Percentiles rank a stretch among this genome's conserved stretches.
These are phyloP conservation scores for Phoenicopterus ruber DNA, from an alignment of 2,113 vertebrate genomes.

Conservation along the genomic window DNA sequence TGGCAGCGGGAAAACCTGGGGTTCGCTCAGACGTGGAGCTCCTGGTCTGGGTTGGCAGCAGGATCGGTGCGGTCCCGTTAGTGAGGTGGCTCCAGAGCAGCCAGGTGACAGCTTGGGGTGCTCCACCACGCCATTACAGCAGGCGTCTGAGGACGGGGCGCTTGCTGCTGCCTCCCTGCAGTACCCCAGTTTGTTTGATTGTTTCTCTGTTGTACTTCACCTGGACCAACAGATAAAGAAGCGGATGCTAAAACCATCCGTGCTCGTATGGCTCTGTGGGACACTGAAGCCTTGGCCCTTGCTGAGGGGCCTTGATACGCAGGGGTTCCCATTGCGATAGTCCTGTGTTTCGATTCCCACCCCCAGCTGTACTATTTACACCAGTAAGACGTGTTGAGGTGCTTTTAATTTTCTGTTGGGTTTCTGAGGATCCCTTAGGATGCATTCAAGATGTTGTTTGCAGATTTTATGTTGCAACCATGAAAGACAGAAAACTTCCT, in stretches of 20 bases:
- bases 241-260: rapidly evolving
- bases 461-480: neutral
- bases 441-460: neutral
- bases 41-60: neutral
- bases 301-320: neutral
- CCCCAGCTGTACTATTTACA: neutral
- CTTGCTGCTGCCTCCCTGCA: neutral
- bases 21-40: rapidly evolving
- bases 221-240: neutral
- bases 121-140: neutral
- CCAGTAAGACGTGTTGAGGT: neutral
- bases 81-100: neutral
- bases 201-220: neutral
- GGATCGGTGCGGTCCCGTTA: rapidly evolving
- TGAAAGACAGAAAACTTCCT: neutral
- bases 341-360: neutral
- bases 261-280: rapidly evolving
- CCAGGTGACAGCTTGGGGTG: neutral
- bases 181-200: no score
- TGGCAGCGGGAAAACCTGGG: rapidly evolving
- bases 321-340: rapidly evolving
- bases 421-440: neutral
- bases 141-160: rapidly evolving
- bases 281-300: neutral
- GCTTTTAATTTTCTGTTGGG: neutral